Evolutionary conservation across 2,113 vertebrate genomes (phyloP).

Genomic region (mouse (Mus musculus)): DNA sequence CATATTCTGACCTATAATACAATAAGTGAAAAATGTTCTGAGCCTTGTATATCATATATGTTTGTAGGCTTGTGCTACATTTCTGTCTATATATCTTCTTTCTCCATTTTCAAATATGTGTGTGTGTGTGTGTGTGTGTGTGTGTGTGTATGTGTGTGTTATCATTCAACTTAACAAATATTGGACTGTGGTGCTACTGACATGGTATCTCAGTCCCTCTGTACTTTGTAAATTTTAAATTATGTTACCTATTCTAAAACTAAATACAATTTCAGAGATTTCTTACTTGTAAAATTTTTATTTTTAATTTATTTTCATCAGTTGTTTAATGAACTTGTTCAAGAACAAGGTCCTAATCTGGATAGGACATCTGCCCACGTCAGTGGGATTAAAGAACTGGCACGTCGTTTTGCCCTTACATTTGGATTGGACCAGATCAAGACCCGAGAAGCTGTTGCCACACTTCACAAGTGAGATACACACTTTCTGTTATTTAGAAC

Average conservation of each 20-base stretch:
- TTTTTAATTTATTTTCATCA: slow-evolving; percentile 80
- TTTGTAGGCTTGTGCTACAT: slow-evolving; percentile 22
- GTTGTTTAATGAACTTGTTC: slow-evolving; percentile 98
- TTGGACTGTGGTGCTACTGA: neutral
- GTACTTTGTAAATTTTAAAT: slow-evolving; percentile 27
- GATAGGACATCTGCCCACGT: slow-evolving; percentile 98
- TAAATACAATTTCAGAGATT: slow-evolving; percentile 41
- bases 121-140: too few relatives aligned
- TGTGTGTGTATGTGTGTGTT: slow-evolving; percentile 57
- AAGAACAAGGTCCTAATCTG: slow-evolving; percentile 98
- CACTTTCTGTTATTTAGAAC: slow-evolving; percentile 4
- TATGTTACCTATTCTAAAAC: slow-evolving; percentile 38
- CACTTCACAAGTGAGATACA: slow-evolving; percentile 96
- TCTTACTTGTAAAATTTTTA: slow-evolving; percentile 49
- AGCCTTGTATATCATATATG: slow-evolving; percentile 11
- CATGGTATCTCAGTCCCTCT: neutral
- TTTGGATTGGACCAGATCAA: slow-evolving; percentile 99
- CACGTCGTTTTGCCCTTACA: slow-evolving; percentile 97
- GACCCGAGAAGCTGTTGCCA: slow-evolving; percentile 98
- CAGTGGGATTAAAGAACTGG: slow-evolving; percentile 98
- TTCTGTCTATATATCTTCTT: slow-evolving; percentile 43
- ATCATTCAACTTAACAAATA: slow-evolving; percentile 79
- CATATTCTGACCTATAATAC: slow-evolving; percentile 12
- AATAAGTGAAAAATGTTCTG: slow-evolving; percentile 42
- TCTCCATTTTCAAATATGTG: slow-evolving; percentile 54